Conservation (phyloP, 2,113 vertebrate genomes). For the Melanerpes formicivorus region DNA sequence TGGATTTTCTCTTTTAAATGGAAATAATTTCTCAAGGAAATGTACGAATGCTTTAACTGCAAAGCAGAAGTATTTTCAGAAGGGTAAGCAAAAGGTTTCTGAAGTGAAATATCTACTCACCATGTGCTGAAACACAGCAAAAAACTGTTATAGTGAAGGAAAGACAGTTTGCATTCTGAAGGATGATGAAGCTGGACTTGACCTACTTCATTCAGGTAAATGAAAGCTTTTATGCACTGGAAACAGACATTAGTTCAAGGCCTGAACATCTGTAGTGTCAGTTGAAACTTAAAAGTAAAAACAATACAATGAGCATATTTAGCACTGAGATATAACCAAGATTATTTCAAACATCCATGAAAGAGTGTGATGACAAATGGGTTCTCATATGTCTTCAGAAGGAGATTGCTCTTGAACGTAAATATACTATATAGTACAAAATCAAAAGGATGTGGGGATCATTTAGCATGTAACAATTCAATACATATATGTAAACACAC, state of each 20-base stretch:
- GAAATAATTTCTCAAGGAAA: background rate
- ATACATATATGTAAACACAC: background rate
- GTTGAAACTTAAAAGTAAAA: background rate
- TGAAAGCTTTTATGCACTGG: background rate
- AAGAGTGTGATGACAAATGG: background rate
- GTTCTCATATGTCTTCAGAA: background rate
- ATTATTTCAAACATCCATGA: background rate
- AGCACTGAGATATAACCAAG: background rate
- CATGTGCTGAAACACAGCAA: background rate
- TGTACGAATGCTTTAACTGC: background rate
- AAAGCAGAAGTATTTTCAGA: background rate
- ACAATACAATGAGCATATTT: background rate
- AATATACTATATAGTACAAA: background rate
- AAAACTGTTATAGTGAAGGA: background rate
- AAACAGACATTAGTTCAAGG: background rate
- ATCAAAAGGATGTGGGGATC: background rate
- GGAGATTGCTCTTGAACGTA: background rate
- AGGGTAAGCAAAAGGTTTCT: background rate
- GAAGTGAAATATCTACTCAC: background rate
- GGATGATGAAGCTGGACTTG: background rate
- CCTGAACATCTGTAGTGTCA: background rate
- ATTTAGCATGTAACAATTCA: background rate
- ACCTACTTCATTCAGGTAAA: background rate
- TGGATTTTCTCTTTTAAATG: background rate
- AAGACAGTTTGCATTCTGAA: background rate